Conservation (phyloP, 2,888 invertebrate species). For the Andrena dorsata region DNA sequence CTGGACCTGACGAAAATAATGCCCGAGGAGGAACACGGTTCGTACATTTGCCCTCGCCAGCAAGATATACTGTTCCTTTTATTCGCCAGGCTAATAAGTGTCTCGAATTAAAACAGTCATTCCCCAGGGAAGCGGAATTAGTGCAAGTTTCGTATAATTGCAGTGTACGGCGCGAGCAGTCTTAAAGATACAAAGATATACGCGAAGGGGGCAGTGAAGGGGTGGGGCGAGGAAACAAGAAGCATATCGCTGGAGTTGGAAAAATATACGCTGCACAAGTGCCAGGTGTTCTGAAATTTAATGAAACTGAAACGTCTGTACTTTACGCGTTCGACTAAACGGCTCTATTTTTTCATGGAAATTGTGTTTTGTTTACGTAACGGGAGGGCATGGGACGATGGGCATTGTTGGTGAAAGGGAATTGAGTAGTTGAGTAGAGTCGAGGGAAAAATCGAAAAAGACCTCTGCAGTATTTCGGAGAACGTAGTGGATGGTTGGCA, state of each 20-base stretch:
- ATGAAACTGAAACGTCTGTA: neutral
- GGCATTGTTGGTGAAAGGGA: neutral
- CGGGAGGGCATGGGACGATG: neutral
- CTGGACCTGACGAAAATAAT: slow-evolving; percentile 30
- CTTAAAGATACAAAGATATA: neutral
- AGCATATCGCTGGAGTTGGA: neutral
- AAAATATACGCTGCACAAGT: neutral
- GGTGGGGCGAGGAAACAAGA: neutral
- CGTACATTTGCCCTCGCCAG: neutral
- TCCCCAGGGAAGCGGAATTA: neutral
- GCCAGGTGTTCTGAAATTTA: neutral
- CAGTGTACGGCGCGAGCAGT: neutral
- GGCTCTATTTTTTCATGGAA: slow-evolving; percentile 10
- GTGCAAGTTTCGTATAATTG: neutral
- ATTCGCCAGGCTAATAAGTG: neutral
- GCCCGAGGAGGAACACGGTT: slow-evolving; percentile 7
- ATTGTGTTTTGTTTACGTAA: neutral
- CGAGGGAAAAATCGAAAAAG: too few species aligned
- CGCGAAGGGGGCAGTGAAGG: neutral
- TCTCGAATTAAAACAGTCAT: neutral
- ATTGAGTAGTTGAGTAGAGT: neutral
- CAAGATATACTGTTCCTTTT: neutral
- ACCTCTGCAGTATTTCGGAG: too few species aligned
- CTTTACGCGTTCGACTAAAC: neutral
- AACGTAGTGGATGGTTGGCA: too few species aligned